These are phyloP conservation scores for Leptopilina boulardi DNA, from an alignment of 1,140 invertebrate genomes.

Conservation along the genomic window DNA sequence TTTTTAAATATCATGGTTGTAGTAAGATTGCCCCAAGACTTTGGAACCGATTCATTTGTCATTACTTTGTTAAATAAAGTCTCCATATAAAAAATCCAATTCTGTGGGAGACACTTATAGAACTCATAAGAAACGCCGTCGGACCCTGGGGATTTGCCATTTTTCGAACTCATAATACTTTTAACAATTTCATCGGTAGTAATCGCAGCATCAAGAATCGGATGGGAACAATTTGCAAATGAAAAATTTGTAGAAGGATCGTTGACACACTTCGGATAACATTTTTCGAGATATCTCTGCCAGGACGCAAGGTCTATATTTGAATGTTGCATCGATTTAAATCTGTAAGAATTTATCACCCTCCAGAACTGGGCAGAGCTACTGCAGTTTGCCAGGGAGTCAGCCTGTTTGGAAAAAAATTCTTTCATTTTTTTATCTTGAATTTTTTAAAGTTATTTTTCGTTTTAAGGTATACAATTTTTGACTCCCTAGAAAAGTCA, in stretches of 20 bases:
- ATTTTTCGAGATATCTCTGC: not conserved
- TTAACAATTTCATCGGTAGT: not conserved
- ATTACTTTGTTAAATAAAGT: not conserved
- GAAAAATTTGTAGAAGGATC: not conserved
- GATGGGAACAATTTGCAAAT: not conserved
- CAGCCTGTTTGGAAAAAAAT: too few species aligned
- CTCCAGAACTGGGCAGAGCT: not conserved
- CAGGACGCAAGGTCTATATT: not conserved
- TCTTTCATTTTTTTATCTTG: too few species aligned
- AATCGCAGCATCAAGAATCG: not conserved
- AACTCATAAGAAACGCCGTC: not conserved
- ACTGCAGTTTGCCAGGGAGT: not conserved
- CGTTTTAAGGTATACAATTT: too few species aligned
- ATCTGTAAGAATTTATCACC: too few species aligned
- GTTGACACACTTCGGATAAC: not conserved
- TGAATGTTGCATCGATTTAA: not conserved
- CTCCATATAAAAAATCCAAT: not conserved
- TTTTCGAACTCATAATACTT: not conserved
- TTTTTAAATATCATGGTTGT: too few species aligned
- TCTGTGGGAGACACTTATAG: not conserved
- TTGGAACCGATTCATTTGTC: too few species aligned
- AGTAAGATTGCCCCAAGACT: too few species aligned
- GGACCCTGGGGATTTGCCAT: not conserved
- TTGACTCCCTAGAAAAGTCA: too few species aligned
- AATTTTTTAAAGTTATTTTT: too few species aligned